A percentile compares a stretch with the other conserved stretches of the same genome.
phyloP scores from a whole-genome alignment of 2,113 vertebrate genomes.

The Arizona elegans region DNA sequence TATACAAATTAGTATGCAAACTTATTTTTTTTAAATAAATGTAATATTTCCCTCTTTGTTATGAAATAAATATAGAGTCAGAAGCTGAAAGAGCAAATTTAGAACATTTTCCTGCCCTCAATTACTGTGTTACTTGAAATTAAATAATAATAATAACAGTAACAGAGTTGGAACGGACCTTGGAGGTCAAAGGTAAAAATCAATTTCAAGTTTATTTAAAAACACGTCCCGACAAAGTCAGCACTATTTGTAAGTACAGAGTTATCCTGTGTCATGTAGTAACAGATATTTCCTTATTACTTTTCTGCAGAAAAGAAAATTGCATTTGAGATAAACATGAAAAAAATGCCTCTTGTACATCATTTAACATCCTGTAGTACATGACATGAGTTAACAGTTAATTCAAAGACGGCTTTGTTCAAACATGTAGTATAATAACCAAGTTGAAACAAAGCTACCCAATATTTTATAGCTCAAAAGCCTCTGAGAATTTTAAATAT shows the following conservation, averaged over 20 bases:
- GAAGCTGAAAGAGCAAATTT: not conserved
- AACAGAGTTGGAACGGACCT: too few species aligned
- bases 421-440: not conserved
- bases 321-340: not conserved
- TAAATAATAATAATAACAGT: not conserved
- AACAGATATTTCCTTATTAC: not conserved
- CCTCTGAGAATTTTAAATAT: not conserved
- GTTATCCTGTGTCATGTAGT: not conserved
- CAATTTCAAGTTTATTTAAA: not conserved
- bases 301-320: not conserved
- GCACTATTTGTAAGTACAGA: not conserved
- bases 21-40: not conserved
- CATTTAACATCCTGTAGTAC: not conserved
- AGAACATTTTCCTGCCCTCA: not conserved
- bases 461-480: not conserved
- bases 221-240: not conserved
- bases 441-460: not conserved
- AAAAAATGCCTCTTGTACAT: not conserved
- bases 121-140: not conserved
- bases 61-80: not conserved
- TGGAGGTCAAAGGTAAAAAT: not conserved
- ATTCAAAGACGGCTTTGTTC: not conserved
- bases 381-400: not conserved
- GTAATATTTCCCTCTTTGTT: not conserved
- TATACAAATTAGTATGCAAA: not conserved